These are phyloP conservation scores for Callionymus lyra DNA, from an alignment of 2,113 vertebrate genomes.

Conservation along the genomic window DNA sequence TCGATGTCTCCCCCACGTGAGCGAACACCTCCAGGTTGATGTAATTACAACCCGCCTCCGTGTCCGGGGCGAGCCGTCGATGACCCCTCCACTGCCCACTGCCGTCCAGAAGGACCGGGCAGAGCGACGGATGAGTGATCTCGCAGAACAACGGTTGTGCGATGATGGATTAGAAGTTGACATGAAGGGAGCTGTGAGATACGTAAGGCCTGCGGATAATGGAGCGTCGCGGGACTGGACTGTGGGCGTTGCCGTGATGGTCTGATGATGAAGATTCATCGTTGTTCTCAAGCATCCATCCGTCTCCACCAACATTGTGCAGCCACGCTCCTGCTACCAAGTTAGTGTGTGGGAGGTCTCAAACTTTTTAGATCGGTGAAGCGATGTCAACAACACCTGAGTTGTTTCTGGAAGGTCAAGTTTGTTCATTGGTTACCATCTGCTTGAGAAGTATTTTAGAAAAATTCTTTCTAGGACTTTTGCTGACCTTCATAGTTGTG, in stretches of 20 bases:
- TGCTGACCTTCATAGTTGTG: too few species aligned
- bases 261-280: conserved; percentile 48
- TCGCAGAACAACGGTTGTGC: conserved; percentile 6
- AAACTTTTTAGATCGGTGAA: too few species aligned
- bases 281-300: conserved; percentile 24
- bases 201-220: conserved; percentile 21
- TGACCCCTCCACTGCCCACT: conserved; percentile 10
- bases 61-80: conserved; percentile 26
- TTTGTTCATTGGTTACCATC: too few species aligned
- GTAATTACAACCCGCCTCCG: conserved; percentile 27
- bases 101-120: conserved; percentile 12
- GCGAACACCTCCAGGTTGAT: conserved; percentile 27
- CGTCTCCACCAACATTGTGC: conserved; percentile 31
- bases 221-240: conserved; percentile 15
- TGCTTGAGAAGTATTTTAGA: too few species aligned
- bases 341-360: conserved; percentile 13
- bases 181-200: conserved; percentile 4
- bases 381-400: conserved; percentile 13
- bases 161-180: background rate
- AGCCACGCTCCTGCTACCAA: conserved; percentile 14
- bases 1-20: conserved; percentile 20
- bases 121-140: conserved; percentile 7
- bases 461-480: too few species aligned
- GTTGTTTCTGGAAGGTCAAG: too few species aligned
- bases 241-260: conserved; percentile 16